Evolutionary conservation across 2,888 invertebrate genomes (phyloP), one percentile per base, ranked within the genome.

Genomic region (Dromius quadrimaculatus): DNA sequence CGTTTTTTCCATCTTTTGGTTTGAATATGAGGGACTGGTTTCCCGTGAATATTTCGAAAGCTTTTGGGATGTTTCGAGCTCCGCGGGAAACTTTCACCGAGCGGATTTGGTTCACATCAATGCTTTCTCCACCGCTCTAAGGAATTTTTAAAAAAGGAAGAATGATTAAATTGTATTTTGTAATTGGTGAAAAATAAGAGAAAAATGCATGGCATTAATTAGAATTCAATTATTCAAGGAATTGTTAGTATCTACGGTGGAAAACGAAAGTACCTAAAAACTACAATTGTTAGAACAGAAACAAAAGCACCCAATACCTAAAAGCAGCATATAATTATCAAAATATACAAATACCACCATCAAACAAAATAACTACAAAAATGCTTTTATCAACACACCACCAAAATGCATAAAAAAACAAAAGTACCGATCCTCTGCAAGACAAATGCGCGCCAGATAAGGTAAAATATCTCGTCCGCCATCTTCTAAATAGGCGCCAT

Each of bases 11-110:
- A 80, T 95, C 95, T 82, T 94, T 95, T 4, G 97, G 97, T 84
- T 97, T 97, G 75, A 97, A 87, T 78, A 96, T 94, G 75, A 95
- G 89, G 6, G 94, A 93, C 82, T 94, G 94, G 83, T 96, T 94
- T 63, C 92, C 92, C 0, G 97, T 97, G 85, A 97, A 97, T 77
- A 97, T 97, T 85, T 97, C 97, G 85, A 97, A 97, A 0, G 96
- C 96, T 82, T 95, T 95, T 17, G 97, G 96, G 77, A 97, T 95
- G 84, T 95, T 94, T 64, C 96, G 87, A 6, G 95, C 94, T 64
- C 95, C 93, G 59, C 94, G 87, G 0, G 95, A 92, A 8, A 97
- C 96, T 79, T 96, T 93, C n/a, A 97, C 97, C 34, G 94, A 95
- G 9, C 95, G 90, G 74, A 97, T 96, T 83, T 95, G 94, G 81